Conservation (phyloP, 2,888 invertebrate species). For the Apotomis capreana region DNA sequence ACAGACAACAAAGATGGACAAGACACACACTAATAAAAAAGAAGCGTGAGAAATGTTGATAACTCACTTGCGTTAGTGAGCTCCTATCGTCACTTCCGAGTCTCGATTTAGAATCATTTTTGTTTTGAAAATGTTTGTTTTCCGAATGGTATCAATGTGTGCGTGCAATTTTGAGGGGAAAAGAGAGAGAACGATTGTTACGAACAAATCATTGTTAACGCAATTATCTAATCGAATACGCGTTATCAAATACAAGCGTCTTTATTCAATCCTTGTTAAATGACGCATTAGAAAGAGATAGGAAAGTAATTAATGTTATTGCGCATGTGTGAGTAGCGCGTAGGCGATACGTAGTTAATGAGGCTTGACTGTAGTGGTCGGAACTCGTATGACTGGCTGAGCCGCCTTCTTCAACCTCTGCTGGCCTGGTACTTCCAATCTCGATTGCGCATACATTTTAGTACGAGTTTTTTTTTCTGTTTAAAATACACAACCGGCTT, state of each 20-base stretch:
- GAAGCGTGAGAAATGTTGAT: constrained; percentile 82
- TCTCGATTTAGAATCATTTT: constrained; percentile 51
- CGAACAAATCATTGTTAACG: constrained; percentile 24
- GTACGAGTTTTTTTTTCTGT: constrained; percentile 74
- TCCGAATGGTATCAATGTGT: constrained; percentile 7
- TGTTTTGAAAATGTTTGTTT: constrained; percentile 39
- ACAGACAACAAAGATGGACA: constrained; percentile 69
- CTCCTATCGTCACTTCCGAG: constrained; percentile 77
- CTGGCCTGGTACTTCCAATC: constrained; percentile 74
- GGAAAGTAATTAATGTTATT: constrained; percentile 63
- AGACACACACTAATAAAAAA: constrained; percentile 68
- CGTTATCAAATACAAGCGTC: constrained; percentile 34
- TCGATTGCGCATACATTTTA: constrained; percentile 81
- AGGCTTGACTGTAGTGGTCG: constrained; percentile 58
- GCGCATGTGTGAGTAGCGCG: constrained; percentile 58
- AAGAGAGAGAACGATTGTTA: constrained; percentile 20
- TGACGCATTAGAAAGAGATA: constrained; percentile 67
- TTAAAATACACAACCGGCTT: constrained; percentile 77
- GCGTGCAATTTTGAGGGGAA: neutral
- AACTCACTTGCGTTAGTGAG: constrained; percentile 79
- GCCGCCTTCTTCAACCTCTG: constrained; percentile 64
- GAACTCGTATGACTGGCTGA: constrained; percentile 62
- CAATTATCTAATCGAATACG: constrained; percentile 35
- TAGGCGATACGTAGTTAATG: constrained; percentile 67
- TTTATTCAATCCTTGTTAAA: constrained; percentile 48